phyloP scores from a whole-genome alignment of 2,888 invertebrate genomes.

The Candidula unifasciata region DNA sequence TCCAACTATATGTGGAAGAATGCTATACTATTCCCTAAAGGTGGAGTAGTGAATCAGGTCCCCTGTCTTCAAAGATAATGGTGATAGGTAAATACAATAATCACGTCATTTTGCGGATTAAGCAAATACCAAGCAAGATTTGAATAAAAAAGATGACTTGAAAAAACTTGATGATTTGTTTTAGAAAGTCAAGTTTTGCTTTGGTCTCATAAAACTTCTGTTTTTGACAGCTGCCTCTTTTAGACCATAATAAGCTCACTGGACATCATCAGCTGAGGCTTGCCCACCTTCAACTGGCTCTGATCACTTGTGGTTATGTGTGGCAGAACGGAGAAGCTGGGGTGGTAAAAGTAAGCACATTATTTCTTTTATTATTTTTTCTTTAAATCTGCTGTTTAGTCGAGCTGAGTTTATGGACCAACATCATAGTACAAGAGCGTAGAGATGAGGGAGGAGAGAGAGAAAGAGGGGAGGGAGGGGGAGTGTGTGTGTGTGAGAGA shows the following conservation, averaged over 20 bases:
- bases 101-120: not conserved
- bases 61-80: no score
- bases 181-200: not conserved
- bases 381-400: no score
- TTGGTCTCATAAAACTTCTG: not conserved
- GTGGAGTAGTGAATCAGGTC: no score
- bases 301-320: conserved; percentile 70
- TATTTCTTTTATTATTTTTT: no score
- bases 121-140: not conserved
- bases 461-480: no score
- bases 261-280: conserved; percentile 65
- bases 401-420: no score
- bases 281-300: conserved; percentile 68
- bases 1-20: no score
- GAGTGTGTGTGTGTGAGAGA: no score
- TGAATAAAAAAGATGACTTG: not conserved
- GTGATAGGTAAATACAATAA: no score
- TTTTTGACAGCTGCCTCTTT: conserved; percentile 43
- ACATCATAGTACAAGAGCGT: no score
- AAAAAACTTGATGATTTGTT: not conserved
- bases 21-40: no score
- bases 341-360: conserved; percentile 61
- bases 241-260: conserved; percentile 62
- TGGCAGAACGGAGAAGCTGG: conserved; percentile 74
- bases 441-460: no score